Base-by-base conservation (phyloP, 2,113 vertebrate species). In the Stegostoma tigrinum region DNA sequence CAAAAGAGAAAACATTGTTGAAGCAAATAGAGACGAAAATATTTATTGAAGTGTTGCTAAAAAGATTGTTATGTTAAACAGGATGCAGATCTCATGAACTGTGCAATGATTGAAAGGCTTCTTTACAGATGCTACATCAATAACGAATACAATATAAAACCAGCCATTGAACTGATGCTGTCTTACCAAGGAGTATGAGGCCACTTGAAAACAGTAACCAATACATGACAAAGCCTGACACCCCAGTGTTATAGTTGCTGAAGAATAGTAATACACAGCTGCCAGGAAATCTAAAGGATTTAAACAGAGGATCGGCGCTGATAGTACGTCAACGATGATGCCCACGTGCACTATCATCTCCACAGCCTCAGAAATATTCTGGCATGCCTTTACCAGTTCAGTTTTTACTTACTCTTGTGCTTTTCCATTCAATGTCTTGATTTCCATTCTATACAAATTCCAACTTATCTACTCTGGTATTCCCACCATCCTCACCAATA, bases 121-220 rank as follows among this genome's bases (percentile, higher is more conserved):
- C 12, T 64, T 91, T 64, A 61, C 89, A 91, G 89, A 3, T 64
- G 89, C 89, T 66, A 91, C 34, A 91, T 91, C 55, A 91, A 91
- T 64, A 91, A 64, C 61, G 23, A 66, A 66, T 23, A 38, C 61
- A 64, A 34, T 5, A 38, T 66, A 61, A 93, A 93, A 67, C 34
- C 17, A 66, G 89, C n/a, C 14, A 93, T 38, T 93, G 61, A 23
- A 66, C 89, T 93, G 61, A 66, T n/a, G 19, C 61, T 42, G n/a
- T 66, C 34, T 61, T 93, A 66, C 10, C 17, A 67, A 67, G 34
- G 89, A 38, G 2, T 23, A 93, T 42, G 89, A 66, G 19, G 89
- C 61, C 64, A 10, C 10, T 12, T 67, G 89, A 66, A 66, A 67
- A 17, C 21, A 17, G 34, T 91, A 66, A 61, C 61, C 34, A 64